Evolutionary conservation across 2,797 vertebrate species (phyloP).

Genomic region (Trachops cirrhosus): DNA sequence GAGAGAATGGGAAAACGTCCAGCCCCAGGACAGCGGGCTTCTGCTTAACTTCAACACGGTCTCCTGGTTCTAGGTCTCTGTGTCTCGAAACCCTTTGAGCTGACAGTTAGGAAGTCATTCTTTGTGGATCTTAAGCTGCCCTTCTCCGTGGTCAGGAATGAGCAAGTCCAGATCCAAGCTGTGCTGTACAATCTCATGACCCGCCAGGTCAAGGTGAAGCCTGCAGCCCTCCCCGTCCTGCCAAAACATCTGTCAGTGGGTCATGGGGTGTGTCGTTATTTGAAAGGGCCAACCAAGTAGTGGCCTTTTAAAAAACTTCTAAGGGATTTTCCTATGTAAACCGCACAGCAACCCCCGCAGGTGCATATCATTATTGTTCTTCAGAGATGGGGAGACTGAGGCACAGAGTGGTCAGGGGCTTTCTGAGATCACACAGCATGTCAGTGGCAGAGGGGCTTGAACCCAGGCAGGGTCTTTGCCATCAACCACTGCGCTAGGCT

Average conservation of each 20-base stretch:
- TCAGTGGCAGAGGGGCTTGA: neutral
- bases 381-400: neutral
- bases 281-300: neutral
- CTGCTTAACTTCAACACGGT: fast-evolving
- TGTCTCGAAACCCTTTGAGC: constrained; percentile 81
- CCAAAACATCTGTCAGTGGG: too few relatives aligned
- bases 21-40: neutral
- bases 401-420: neutral
- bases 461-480: neutral
- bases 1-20: constrained; percentile 12
- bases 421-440: neutral
- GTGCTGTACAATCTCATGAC: constrained; percentile 83
- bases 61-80: constrained; percentile 81
- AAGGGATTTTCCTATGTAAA: neutral
- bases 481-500: neutral
- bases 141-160: constrained; percentile 83
- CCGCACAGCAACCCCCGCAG: neutral
- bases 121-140: constrained; percentile 87
- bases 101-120: constrained; percentile 81
- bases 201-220: constrained; percentile 64
- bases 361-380: neutral
- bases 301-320: neutral
- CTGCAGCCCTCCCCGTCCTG: neutral
- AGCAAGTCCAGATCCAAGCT: constrained; percentile 87
- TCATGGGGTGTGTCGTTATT: neutral